These are phyloP conservation scores for Rhagophthalmus giganteus DNA, from an alignment of 2,888 invertebrate species.

Conservation along the genomic window DNA sequence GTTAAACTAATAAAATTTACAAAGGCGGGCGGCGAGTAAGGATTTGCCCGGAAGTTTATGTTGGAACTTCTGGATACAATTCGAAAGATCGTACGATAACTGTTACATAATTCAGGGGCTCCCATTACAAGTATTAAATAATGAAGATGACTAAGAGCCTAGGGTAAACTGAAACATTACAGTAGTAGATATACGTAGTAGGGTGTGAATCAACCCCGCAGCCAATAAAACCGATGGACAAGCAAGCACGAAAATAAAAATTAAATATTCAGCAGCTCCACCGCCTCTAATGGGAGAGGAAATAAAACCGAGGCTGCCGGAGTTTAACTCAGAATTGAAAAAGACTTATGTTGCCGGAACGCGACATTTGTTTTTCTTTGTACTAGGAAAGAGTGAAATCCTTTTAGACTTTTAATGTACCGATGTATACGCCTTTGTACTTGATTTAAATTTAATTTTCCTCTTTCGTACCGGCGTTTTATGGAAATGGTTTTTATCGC, in stretches of 20 bases:
- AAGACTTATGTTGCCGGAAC: slow-evolving; percentile 27
- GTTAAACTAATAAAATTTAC: too few species aligned
- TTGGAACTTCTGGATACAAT: slow-evolving; percentile 13
- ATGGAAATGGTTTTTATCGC: too few species aligned
- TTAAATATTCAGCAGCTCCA: slow-evolving; percentile 42
- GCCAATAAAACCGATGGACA: slow-evolving; percentile 44
- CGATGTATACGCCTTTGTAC: neutral
- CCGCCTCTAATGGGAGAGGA: slow-evolving; percentile 34
- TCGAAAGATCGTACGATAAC: slow-evolving; percentile 18
- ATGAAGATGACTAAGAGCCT: slow-evolving; percentile 27
- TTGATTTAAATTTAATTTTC: too few species aligned
- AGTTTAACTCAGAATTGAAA: slow-evolving; percentile 32
- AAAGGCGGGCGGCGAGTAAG: too few species aligned
- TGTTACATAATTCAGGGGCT: slow-evolving; percentile 21
- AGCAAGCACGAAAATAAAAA: slow-evolving; percentile 40
- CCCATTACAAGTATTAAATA: slow-evolving; percentile 29
- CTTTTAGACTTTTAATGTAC: neutral
- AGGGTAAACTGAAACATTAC: slow-evolving; percentile 25
- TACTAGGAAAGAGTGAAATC: slow-evolving; percentile 5
- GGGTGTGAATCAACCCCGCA: slow-evolving; percentile 41
- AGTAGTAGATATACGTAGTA: slow-evolving; percentile 33
- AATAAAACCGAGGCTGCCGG: slow-evolving; percentile 31
- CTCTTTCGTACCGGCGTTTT: too few species aligned
- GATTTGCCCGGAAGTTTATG: too few species aligned
- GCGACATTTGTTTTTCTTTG: slow-evolving; percentile 28